These are phyloP conservation scores for Trissolcus basalis DNA, from an alignment of 1,140 invertebrate species.

Conservation along the genomic window DNA sequence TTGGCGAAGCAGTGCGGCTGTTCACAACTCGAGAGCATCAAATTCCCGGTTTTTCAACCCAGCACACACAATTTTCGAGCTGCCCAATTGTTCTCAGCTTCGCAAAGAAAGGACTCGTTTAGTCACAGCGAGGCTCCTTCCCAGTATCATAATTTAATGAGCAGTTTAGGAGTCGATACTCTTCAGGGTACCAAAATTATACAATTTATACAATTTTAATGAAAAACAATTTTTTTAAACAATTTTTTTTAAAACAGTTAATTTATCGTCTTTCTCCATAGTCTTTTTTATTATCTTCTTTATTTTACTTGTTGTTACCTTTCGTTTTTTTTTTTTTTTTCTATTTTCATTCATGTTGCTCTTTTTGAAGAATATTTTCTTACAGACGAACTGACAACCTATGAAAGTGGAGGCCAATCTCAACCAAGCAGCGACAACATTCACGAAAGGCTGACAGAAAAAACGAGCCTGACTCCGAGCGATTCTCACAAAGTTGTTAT, in stretches of 20 bases:
- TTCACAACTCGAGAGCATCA: slow-evolving; percentile 80
- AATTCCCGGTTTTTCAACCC: slow-evolving; percentile 91
- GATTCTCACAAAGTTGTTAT: slow-evolving; percentile 75
- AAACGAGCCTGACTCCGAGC: slow-evolving; percentile 69
- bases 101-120: slow-evolving; percentile 69
- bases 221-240: no score
- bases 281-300: no score
- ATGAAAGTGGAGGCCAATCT: slow-evolving; percentile 70
- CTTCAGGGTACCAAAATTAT: slow-evolving; percentile 62
- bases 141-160: slow-evolving; percentile 71
- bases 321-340: neutral
- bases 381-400: slow-evolving; percentile 69
- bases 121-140: slow-evolving; percentile 64
- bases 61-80: slow-evolving; percentile 78
- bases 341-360: slow-evolving; percentile 6
- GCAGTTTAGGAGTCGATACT: slow-evolving; percentile 70
- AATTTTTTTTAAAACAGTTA: no score
- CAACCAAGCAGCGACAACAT: slow-evolving; percentile 65
- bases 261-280: no score
- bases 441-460: slow-evolving; percentile 65
- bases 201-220: no score
- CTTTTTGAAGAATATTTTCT: slow-evolving; percentile 1
- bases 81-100: slow-evolving; percentile 73
- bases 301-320: no score
- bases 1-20: slow-evolving; percentile 87